Evolutionary conservation across 2,888 invertebrate species (phyloP), one percentile per base, ranked within the genome.

Genomic region (Mesorhabditis spiculigera): DNA sequence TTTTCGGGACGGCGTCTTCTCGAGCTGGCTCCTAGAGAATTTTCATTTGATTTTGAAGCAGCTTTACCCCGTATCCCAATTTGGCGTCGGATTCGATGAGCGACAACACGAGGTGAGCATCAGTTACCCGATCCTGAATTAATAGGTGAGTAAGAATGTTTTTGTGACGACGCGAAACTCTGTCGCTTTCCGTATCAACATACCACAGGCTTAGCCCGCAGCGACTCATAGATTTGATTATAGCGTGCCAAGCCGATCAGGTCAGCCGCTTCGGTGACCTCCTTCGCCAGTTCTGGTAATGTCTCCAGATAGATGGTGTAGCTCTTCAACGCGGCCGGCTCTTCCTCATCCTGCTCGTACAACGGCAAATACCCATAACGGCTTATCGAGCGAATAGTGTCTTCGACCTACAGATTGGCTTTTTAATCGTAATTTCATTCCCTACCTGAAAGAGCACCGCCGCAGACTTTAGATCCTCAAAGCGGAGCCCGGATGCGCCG

Each of bases 261-360:
- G n/a, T 50, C 58, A 50, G 58, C 58, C 58, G 58, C 58, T 50
- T 50, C 58, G 8, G 58, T 50, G 8, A 50, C n/a, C n/a, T 50
- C 58, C 8, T 10, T 10, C 8, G n/a, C 10, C 8, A 50, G 3
- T 50, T 50, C n/a, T 50, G 8, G 8, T n/a, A 50, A 1, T 50
- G 58, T 50, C n/a, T 50, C 58, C 58, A 13, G 58, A 13, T 50
- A 10, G 58, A 50, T 50, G 10, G n/a, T 13, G 58, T 50, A n/a
- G n/a, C 10, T 50, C 58, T 50, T 50, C 58, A 50, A n/a, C 58
- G 1, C 58, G n/a, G 3, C n/a, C 58, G n/a, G 58, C 58, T 50
- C 58, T 50, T n/a, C 10, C 8, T 50, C n/a, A 13, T 10, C 58
- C 28, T 28, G 28, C 28, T 28, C 28, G 28, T 28, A 28, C 28